phyloP scores from a whole-genome alignment of 1,140 invertebrate species.

The Epicauta chinensis region DNA sequence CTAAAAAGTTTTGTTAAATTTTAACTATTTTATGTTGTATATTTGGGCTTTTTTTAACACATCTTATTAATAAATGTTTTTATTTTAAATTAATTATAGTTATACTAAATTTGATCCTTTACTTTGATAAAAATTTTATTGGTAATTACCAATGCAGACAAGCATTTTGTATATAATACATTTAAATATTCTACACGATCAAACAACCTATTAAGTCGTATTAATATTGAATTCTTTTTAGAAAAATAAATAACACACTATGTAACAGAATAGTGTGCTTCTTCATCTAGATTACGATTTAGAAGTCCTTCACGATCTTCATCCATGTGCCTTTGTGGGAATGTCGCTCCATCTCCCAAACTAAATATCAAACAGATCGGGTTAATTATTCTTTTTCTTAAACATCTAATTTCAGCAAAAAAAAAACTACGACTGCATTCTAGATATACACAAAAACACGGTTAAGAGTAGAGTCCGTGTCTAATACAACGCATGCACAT shows the following conservation, averaged over 20 bases:
- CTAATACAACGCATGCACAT: no score
- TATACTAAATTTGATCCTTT: no score
- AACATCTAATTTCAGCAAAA: background rate
- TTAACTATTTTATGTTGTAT: background rate
- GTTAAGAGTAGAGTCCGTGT: no score
- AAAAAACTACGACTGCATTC: background rate
- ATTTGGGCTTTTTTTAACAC: constrained; percentile 1
- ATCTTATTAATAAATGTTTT: constrained; percentile 11
- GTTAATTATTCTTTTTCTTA: background rate
- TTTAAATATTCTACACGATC: no score
- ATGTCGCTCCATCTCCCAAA: constrained; percentile 80
- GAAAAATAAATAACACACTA: background rate
- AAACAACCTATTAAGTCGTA: no score
- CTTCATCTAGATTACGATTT: constrained; percentile 25
- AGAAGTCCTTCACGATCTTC: constrained; percentile 77
- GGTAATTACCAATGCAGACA: no score
- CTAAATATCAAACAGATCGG: constrained; percentile 50
- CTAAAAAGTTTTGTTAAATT: background rate
- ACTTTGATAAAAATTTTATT: no score
- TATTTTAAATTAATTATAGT: no score
- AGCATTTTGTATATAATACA: no score
- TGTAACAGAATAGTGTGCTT: constrained; percentile 13
- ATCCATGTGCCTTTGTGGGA: constrained; percentile 70
- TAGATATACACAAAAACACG: no score
- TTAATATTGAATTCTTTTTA: no score